phyloP scores from a whole-genome alignment of 1,140 invertebrate species.

The Helicorthomorpha holstii region DNA sequence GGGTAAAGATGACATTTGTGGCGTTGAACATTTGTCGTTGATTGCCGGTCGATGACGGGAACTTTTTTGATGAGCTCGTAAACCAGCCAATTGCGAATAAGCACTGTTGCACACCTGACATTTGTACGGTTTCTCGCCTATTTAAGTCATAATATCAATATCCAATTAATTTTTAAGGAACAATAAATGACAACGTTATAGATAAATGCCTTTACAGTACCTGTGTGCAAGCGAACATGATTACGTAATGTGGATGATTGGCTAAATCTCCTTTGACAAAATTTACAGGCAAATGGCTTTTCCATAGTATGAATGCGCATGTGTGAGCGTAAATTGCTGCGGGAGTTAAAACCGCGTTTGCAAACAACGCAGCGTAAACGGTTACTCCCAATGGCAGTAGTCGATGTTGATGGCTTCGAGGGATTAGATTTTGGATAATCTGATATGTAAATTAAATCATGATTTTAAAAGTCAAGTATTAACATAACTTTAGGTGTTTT shows the following conservation, averaged over 20 bases:
- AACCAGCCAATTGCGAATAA: conserved; percentile 24
- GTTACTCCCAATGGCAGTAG: neutral
- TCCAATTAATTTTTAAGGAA: no score
- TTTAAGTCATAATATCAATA: no score
- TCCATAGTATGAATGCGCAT: conserved; percentile 28
- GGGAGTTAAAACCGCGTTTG: conserved; percentile 9
- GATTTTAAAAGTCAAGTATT: neutral
- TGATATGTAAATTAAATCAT: neutral
- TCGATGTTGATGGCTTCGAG: neutral
- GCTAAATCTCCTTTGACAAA: conserved; percentile 22
- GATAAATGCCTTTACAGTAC: no score
- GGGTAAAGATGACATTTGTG: neutral
- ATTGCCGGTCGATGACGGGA: conserved; percentile 17
- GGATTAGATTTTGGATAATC: neutral
- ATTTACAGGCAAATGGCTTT: conserved; percentile 32
- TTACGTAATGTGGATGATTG: conserved; percentile 20
- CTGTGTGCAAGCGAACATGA: conserved; percentile 23
- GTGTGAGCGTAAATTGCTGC: conserved; percentile 18
- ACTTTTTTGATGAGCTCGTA: conserved; percentile 24
- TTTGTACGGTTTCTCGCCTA: conserved; percentile 23
- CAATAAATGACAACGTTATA: no score
- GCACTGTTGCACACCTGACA: conserved; percentile 20
- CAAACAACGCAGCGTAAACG: conserved; percentile 8
- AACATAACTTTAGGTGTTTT: neutral
- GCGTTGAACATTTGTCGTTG: neutral